Evolutionary conservation across 2,888 invertebrate species (phyloP), one percentile per base, ranked within the genome.

Genomic region (Chromoteleia sp.): DNA sequence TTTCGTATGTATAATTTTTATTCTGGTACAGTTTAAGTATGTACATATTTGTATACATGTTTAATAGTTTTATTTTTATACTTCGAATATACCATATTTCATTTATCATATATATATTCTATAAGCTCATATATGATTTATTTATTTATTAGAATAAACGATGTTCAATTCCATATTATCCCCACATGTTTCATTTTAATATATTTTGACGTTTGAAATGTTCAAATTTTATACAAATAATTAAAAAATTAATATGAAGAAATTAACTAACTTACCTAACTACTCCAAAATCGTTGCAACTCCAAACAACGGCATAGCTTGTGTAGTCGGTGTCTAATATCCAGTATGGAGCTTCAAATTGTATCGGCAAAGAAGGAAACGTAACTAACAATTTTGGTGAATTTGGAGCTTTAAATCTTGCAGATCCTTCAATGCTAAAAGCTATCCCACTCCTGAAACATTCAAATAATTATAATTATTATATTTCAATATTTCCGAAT

Each of bases 271-370:
- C 12, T 68, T 84, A 91, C 91, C 94, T 94, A 74, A 94, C 91
- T 12, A 94, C 84, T 56, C 93, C 93, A 63, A 94, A 88, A 82
- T 94, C 93, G 0, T 87, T 88, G 85, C 95, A 95, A 21, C 94
- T 93, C 92, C 94, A 95, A 2, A 95, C 94, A 0, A 95, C 93
- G 0, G 95, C 91, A 83, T 94, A 95, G 29, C 91, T 92, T 0
- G 91, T 90, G 87, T 95, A 95, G 87, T 95, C 95, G 0, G 95
- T 95, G 25, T 92, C 93, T 10, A 95, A 86, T 0, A 95, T 91
- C 94, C 94, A 95, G 86, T 95, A 95, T 0, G 94, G 93, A 0
- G 93, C 93, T 21, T 93, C 93, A 39, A 93, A 91, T 29, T 92
- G 88, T 29, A 94, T 93, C 91, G 95, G 95, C 39, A 95, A 88